Conservation (phyloP, 2,797 vertebrate genomes). For the Amblyopsis hoosieri region DNA sequence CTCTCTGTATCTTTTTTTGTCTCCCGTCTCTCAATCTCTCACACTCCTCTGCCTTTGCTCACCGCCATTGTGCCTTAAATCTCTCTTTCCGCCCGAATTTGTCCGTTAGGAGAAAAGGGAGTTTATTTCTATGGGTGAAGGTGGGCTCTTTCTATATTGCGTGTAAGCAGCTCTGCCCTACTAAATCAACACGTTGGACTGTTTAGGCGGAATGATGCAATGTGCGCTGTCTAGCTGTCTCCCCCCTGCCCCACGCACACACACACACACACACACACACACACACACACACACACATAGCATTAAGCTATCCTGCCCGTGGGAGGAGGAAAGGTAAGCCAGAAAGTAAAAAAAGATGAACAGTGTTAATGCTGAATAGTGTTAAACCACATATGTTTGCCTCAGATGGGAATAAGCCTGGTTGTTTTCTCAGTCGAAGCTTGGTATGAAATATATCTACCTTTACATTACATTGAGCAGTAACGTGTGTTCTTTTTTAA, state of each 20-base stretch:
- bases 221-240: slow-evolving; percentile 19
- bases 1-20: slow-evolving; percentile 15
- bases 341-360: slow-evolving; percentile 54
- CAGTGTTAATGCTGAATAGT: slow-evolving; percentile 49
- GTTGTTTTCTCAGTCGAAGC: slow-evolving; percentile 43
- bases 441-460: slow-evolving; percentile 38
- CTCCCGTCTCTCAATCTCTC: slow-evolving; percentile 28
- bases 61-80: slow-evolving; percentile 57
- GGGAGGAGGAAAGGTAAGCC: slow-evolving; percentile 54
- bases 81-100: slow-evolving; percentile 67
- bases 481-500: slow-evolving; percentile 13
- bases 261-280: slow-evolving; percentile 9
- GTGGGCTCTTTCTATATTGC: slow-evolving; percentile 33
- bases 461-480: slow-evolving; percentile 17
- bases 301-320: slow-evolving; percentile 61
- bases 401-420: slow-evolving; percentile 50
- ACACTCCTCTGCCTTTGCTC: slow-evolving; percentile 34
- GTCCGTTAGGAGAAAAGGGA: slow-evolving; percentile 58
- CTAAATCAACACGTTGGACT: slow-evolving; percentile 37
- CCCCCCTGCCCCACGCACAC: slow-evolving; percentile 5
- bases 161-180: slow-evolving; percentile 54
- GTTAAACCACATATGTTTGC: slow-evolving; percentile 59
- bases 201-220: slow-evolving; percentile 46
- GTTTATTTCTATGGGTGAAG: slow-evolving; percentile 50
- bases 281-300: slow-evolving; percentile 35